Percentiles rank a stretch among this genome's conserved stretches.
Conservation (phyloP, 2,888 invertebrate species). For the Atethmia centrago region DNA sequence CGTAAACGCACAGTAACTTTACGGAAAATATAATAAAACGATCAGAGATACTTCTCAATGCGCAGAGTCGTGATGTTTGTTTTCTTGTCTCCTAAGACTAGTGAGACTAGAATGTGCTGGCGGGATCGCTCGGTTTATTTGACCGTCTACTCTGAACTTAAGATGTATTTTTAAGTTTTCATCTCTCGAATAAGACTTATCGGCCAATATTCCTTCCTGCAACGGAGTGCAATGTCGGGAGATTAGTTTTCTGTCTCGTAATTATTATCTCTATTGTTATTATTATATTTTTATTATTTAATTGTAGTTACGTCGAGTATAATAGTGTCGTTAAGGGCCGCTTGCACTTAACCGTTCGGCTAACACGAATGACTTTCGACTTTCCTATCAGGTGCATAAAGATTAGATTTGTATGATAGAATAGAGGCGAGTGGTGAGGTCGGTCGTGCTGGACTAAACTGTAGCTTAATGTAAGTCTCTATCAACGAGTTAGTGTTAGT, state of each 20-base stretch:
- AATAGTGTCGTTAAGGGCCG: constrained; percentile 59
- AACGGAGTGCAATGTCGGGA: constrained; percentile 71
- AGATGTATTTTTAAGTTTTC: constrained; percentile 62
- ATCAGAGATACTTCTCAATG: constrained; percentile 6
- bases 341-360: constrained; percentile 66
- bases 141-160: constrained; percentile 28
- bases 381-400: constrained; percentile 75
- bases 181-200: constrained; percentile 68
- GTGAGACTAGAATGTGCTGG: background rate
- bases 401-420: constrained; percentile 72
- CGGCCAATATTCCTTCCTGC: constrained; percentile 68
- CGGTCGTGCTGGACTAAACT: constrained; percentile 72
- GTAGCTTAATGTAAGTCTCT: constrained; percentile 81
- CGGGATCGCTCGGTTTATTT: background rate
- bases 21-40: background rate
- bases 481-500: constrained; percentile 89
- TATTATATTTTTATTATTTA: constrained; percentile 67
- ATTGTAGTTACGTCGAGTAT: constrained; percentile 62
- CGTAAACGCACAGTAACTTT: background rate
- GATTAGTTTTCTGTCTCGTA: constrained; percentile 65
- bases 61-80: constrained; percentile 16
- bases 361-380: constrained; percentile 71
- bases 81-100: background rate
- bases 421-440: constrained; percentile 68
- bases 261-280: constrained; percentile 64